Conservation (phyloP, 92 coral and sea anemone species). For the Pocillopora meandrina region DNA sequence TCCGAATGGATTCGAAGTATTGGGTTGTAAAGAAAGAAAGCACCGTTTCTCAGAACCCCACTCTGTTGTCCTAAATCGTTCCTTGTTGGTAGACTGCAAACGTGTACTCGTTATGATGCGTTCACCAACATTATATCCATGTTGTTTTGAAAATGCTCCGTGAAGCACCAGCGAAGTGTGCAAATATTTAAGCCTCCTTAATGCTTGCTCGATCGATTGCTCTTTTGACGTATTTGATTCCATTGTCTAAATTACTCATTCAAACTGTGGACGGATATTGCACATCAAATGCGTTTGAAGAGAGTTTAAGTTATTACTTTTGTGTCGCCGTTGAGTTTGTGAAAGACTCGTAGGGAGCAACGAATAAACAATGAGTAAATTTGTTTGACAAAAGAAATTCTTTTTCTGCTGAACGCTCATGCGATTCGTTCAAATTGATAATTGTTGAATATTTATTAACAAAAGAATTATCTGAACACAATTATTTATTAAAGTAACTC, state of each 20-base stretch:
- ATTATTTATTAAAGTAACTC: neutral
- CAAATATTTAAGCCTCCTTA: conserved; percentile 76
- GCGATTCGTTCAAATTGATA: neutral
- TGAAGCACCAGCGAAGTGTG: conserved; percentile 73
- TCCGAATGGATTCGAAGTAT: conserved; percentile 25
- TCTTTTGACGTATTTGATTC: conserved; percentile 44
- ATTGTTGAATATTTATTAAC: conserved; percentile 1
- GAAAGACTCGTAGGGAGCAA: neutral
- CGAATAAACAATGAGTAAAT: conserved; percentile 3
- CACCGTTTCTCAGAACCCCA: conserved; percentile 26
- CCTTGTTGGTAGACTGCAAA: conserved; percentile 5
- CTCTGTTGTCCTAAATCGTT: neutral
- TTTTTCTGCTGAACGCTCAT: neutral
- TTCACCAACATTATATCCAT: conserved; percentile 4
- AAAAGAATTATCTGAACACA: neutral
- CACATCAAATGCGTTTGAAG: neutral
- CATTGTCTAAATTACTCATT: neutral
- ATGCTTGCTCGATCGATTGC: conserved; percentile 64
- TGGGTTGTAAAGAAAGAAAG: conserved; percentile 58
- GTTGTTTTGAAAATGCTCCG: neutral
- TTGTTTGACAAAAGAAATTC: conserved; percentile 18
- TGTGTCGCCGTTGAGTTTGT: neutral
- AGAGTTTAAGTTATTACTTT: neutral
- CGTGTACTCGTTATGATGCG: conserved; percentile 1
- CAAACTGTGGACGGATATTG: neutral